Conservation (phyloP, 2,888 invertebrate species). For the Amorpha juglandis region DNA sequence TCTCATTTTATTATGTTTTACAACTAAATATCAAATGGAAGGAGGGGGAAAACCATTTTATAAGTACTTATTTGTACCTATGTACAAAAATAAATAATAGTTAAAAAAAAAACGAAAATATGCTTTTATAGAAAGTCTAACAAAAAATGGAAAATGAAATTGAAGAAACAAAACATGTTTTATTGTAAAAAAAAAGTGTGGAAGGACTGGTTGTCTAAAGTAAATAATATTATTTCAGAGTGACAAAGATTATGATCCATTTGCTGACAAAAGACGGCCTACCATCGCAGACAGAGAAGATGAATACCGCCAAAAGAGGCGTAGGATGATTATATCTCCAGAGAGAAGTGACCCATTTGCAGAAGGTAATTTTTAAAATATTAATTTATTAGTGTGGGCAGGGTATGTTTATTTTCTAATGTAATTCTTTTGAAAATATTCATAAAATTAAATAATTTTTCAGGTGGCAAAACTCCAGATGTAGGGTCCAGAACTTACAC, state of each 20-base stretch:
- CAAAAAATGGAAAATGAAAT: too few species aligned
- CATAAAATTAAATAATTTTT: too few species aligned
- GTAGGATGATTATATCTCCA: conserved; percentile 97
- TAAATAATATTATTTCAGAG: conserved; percentile 80
- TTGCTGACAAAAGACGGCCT: conserved; percentile 95
- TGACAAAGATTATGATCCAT: conserved; percentile 96
- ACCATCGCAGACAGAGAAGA: conserved; percentile 98
- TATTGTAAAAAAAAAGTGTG: not conserved
- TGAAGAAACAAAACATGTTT: too few species aligned
- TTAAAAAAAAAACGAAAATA: too few species aligned
- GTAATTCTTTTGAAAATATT: too few species aligned
- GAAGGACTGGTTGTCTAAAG: not conserved
- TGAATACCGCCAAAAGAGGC: conserved; percentile 95
- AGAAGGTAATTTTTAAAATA: conserved; percentile 87
- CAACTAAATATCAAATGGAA: too few species aligned
- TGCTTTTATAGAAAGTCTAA: too few species aligned
- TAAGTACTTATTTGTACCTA: too few species aligned
- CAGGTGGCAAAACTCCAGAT: conserved; percentile 99
- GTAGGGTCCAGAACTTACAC: conserved; percentile 96
- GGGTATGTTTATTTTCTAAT: too few species aligned
- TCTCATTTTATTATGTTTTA: too few species aligned
- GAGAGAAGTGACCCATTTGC: conserved; percentile 99
- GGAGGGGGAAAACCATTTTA: too few species aligned
- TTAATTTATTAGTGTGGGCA: not conserved
- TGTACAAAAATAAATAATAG: too few species aligned